These are phyloP conservation scores for Mormyrus hasselquistii DNA, from an alignment of 2,797 vertebrate species.

Conservation along the genomic window DNA sequence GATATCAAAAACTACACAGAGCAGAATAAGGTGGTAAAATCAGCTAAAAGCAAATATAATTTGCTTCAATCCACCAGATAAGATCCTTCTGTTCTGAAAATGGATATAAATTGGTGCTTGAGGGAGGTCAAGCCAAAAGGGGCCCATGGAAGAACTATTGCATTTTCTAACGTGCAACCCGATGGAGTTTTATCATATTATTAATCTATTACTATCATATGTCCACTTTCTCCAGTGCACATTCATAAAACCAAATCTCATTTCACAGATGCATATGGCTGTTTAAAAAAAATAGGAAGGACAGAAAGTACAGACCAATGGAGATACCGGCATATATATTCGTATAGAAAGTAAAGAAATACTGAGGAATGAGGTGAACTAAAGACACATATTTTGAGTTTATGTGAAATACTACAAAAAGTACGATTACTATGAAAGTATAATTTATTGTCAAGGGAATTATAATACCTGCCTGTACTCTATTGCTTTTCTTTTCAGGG, in stretches of 20 bases:
- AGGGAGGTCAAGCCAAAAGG: background rate
- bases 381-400: background rate
- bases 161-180: background rate
- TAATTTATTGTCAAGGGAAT: background rate
- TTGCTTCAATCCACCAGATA: background rate
- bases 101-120: background rate
- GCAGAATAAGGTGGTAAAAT: slow-evolving; percentile 5
- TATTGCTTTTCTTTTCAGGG: background rate
- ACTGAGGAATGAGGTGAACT: background rate
- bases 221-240: background rate
- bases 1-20: background rate
- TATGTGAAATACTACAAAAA: background rate
- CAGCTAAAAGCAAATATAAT: background rate
- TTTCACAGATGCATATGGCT: background rate
- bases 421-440: background rate
- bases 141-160: background rate
- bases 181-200: background rate
- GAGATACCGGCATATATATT: background rate
- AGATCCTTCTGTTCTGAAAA: slow-evolving; percentile 10
- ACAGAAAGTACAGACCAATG: background rate
- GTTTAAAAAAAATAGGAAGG: background rate
- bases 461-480: background rate
- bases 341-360: background rate
- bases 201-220: background rate
- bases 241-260: background rate